Conservation (phyloP, 2,888 invertebrate genomes). For the Spilosoma lubricipeda region DNA sequence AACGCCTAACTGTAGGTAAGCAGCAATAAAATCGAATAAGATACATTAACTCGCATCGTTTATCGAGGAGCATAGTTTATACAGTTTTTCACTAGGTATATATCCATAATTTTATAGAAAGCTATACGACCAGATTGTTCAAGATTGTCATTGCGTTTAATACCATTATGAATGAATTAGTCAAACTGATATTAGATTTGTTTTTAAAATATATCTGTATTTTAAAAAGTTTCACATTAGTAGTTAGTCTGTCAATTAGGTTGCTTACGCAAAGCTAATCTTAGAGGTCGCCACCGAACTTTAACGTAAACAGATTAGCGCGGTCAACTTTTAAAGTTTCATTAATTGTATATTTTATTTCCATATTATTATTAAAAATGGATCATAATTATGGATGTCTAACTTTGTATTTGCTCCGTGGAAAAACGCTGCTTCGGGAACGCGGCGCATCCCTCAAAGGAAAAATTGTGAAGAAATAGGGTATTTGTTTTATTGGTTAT, state of each 20-base stretch:
- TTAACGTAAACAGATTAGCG: no score
- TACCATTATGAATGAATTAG: not conserved
- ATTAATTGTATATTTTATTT: no score
- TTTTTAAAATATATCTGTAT: not conserved
- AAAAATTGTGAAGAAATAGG: no score
- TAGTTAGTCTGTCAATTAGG: not conserved
- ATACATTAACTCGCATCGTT: not conserved
- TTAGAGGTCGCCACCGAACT: no score
- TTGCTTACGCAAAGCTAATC: no score
- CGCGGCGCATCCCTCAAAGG: no score
- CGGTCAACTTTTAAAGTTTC: no score
- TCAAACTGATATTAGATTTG: not conserved
- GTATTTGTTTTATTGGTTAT: no score
- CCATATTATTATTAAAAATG: no score
- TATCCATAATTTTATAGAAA: not conserved
- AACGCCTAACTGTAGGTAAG: not conserved
- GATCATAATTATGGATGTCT: no score
- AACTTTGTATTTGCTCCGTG: no score
- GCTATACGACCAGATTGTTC: not conserved
- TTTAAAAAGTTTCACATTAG: not conserved
- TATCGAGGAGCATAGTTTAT: not conserved
- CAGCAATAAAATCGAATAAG: not conserved
- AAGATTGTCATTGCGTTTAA: not conserved
- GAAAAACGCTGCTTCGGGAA: no score
- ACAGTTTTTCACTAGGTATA: not conserved